Evolutionary conservation across 2,113 vertebrate species (phyloP).

Genomic region (Peromyscus leucopus): DNA sequence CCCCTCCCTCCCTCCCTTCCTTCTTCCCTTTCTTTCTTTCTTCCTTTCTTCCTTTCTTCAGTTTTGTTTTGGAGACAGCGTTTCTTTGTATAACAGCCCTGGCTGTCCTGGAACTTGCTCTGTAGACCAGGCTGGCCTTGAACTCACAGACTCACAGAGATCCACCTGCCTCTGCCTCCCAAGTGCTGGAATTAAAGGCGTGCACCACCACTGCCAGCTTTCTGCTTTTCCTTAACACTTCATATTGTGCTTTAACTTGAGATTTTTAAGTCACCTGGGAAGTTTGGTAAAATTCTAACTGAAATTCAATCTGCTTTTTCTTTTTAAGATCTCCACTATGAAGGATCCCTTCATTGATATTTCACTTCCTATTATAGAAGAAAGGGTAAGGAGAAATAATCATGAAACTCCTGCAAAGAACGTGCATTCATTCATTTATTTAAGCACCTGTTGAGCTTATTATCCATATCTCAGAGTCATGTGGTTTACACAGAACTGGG

Average conservation of each 20-base stretch:
- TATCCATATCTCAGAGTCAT: neutral
- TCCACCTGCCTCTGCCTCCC: neutral
- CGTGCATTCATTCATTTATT: neutral
- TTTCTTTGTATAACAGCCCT: neutral
- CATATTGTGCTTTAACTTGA: constrained; percentile 45
- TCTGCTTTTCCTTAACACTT: constrained; percentile 31
- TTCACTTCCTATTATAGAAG: constrained; percentile 98
- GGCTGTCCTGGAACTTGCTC: neutral
- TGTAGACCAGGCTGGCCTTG: no score
- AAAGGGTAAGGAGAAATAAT: constrained; percentile 92
- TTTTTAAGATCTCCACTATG: constrained; percentile 94
- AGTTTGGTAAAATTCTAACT: constrained; percentile 65
- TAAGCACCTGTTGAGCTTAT: constrained; percentile 8
- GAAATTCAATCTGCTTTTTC: constrained; percentile 75
- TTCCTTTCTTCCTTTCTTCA: no score
- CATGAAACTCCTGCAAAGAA: constrained; percentile 16
- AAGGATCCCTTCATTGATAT: constrained; percentile 99
- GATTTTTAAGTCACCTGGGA: constrained; percentile 34
- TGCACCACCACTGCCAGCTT: neutral
- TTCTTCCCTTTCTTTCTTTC: no score
- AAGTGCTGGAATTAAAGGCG: neutral
- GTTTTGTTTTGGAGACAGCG: neutral
- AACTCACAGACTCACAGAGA: neutral
- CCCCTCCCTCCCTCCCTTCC: no score
- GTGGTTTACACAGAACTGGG: neutral